Conservation (phyloP, 2,797 vertebrate genomes). For the Hippocampus kuda region DNA sequence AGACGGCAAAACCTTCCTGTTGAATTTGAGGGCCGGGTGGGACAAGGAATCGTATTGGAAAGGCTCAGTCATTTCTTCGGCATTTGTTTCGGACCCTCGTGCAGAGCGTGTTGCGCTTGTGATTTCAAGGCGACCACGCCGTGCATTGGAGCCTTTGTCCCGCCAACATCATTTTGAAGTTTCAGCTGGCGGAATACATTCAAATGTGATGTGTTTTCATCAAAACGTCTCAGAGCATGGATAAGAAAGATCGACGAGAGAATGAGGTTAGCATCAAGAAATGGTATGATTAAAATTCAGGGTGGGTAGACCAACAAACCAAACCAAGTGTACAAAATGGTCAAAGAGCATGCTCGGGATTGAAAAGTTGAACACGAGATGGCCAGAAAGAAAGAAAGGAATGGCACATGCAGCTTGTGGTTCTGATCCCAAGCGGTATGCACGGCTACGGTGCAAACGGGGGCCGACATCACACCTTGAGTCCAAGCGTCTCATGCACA, state of each 20-base stretch:
- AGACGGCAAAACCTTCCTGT: conserved; percentile 55
- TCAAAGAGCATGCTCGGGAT: conserved; percentile 36
- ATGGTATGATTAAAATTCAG: background rate
- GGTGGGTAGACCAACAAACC: background rate
- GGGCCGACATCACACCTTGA: conserved; percentile 80
- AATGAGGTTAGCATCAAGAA: conserved; percentile 28
- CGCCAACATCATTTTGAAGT: background rate
- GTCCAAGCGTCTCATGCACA: conserved; percentile 80
- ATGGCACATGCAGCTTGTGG: conserved; percentile 46
- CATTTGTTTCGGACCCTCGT: conserved; percentile 12
- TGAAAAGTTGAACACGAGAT: conserved; percentile 26
- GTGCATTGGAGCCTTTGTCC: conserved; percentile 17
- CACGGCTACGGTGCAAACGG: conserved; percentile 48
- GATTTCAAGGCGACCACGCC: conserved; percentile 27
- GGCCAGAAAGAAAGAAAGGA: conserved; percentile 41
- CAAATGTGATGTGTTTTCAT: background rate
- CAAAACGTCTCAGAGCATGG: conserved; percentile 13
- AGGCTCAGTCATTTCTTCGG: too few relatives aligned
- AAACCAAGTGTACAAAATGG: conserved; percentile 10
- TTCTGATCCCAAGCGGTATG: conserved; percentile 33
- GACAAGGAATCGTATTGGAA: conserved; percentile 11
- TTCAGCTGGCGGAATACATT: background rate
- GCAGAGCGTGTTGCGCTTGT: too few relatives aligned
- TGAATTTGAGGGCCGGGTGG: conserved; percentile 41
- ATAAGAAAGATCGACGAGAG: conserved; percentile 22